These are phyloP conservation scores for Urocolius indicus DNA, from an alignment of 2,113 vertebrate genomes.

Conservation along the genomic window DNA sequence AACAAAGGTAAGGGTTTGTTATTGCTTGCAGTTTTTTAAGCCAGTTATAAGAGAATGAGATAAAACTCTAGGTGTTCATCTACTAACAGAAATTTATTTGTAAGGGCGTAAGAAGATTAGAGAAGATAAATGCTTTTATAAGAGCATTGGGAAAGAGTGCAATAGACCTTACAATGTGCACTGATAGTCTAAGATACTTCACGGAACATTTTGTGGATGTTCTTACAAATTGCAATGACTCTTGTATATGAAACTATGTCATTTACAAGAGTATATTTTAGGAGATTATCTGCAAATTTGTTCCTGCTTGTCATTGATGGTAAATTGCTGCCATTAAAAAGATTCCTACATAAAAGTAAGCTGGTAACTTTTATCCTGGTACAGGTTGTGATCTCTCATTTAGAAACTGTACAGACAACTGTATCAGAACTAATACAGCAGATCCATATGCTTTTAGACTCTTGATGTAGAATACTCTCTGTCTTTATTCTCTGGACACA, in stretches of 20 bases:
- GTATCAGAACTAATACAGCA: neutral
- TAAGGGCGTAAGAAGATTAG: neutral
- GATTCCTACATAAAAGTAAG: neutral
- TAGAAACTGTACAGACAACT: neutral
- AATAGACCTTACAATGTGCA: slow-evolving; percentile 20
- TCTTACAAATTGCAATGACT: slow-evolving; percentile 9
- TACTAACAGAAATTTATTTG: neutral
- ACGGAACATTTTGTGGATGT: neutral
- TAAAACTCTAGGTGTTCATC: neutral
- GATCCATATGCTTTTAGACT: neutral
- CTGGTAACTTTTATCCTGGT: neutral
- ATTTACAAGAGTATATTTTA: slow-evolving; percentile 12
- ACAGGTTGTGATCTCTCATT: neutral
- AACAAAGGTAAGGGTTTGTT: neutral
- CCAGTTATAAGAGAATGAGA: neutral
- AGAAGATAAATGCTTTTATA: slow-evolving; percentile 33
- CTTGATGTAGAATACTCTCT: neutral
- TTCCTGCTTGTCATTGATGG: neutral
- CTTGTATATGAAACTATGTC: neutral
- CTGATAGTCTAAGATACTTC: slow-evolving; percentile 26
- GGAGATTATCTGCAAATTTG: slow-evolving; percentile 32
- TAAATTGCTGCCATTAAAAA: slow-evolving; percentile 31
- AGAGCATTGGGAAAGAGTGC: slow-evolving; percentile 7
- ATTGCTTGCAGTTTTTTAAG: neutral
- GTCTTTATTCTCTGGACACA: neutral